These are phyloP conservation scores for Cryptosula pallasiana DNA, from an alignment of 2,888 invertebrate species.

Conservation along the genomic window DNA sequence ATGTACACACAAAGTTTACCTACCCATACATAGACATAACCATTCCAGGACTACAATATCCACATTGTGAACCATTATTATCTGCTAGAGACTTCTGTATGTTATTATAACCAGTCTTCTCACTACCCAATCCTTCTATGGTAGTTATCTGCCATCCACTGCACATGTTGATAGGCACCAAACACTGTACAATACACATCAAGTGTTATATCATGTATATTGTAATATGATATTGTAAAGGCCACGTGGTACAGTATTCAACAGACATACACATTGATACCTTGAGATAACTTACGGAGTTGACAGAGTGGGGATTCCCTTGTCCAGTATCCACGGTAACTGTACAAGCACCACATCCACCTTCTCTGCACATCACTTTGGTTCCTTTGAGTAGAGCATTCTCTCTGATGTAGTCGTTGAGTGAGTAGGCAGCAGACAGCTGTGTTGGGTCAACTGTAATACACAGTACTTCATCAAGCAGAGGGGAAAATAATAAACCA, in stretches of 20 bases:
- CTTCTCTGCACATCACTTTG: conserved; percentile 55
- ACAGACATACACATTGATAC: no score
- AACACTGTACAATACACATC: no score
- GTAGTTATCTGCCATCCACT: conserved; percentile 67
- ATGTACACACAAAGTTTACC: conserved; percentile 24
- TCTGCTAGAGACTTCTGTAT: conserved; percentile 64
- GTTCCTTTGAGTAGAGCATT: conserved; percentile 39
- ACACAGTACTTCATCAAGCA: no score
- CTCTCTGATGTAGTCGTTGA: conserved; percentile 28
- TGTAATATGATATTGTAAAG: no score
- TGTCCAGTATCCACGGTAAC: no score
- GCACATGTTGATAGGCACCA: conserved; percentile 63
- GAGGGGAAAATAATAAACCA: no score
- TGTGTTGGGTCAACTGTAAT: conserved; percentile 9
- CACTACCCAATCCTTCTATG: conserved; percentile 67
- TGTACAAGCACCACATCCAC: no score
- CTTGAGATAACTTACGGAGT: no score
- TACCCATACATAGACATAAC: conserved; percentile 72
- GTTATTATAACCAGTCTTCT: conserved; percentile 63
- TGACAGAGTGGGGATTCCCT: no score
- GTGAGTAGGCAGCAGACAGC: conserved; percentile 19
- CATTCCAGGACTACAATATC: conserved; percentile 73
- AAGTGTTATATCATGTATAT: no score
- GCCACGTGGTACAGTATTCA: no score
- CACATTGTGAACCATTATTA: conserved; percentile 69